phyloP scores from a whole-genome alignment of 2,113 vertebrate genomes.

The Rhinolophus sinicus region DNA sequence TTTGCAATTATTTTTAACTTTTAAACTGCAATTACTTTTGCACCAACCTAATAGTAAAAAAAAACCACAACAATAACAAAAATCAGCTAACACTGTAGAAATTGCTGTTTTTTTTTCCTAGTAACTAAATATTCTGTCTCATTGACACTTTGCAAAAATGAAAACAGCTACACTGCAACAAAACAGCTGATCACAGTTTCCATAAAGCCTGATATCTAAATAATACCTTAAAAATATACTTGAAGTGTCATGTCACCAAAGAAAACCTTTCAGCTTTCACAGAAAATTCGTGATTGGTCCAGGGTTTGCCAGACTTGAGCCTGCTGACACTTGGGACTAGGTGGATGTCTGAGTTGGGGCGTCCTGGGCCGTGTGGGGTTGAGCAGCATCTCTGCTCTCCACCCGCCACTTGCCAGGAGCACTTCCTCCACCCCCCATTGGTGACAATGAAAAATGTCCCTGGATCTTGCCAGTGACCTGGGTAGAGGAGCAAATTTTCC shows the following conservation, averaged over 20 bases:
- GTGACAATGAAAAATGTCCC: not conserved
- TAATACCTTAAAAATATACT: not conserved
- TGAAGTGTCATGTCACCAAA: not conserved
- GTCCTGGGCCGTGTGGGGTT: too few relatives aligned
- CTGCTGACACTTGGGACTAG: not conserved
- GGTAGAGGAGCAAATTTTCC: too few relatives aligned
- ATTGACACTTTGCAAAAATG: not conserved
- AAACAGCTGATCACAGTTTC: not conserved
- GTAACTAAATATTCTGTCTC: not conserved
- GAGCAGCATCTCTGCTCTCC: rapidly evolving
- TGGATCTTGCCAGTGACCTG: too few relatives aligned
- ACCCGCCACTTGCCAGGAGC: too few relatives aligned
- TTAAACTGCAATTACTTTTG: too few relatives aligned
- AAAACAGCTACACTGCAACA: not conserved
- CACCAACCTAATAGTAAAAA: too few relatives aligned
- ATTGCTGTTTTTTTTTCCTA: not conserved
- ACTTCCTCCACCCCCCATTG: too few relatives aligned
- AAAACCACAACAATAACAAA: not conserved
- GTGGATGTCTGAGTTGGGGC: rapidly evolving
- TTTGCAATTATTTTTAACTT: too few relatives aligned
- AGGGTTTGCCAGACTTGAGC: not conserved
- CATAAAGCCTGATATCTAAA: not conserved
- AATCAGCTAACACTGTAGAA: not conserved
- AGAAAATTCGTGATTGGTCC: not conserved
- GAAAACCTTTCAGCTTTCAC: not conserved